Percentiles rank a stretch among this genome's conserved stretches.
phyloP scores from a whole-genome alignment of 2,113 vertebrate genomes.

The Regulus satrapa region DNA sequence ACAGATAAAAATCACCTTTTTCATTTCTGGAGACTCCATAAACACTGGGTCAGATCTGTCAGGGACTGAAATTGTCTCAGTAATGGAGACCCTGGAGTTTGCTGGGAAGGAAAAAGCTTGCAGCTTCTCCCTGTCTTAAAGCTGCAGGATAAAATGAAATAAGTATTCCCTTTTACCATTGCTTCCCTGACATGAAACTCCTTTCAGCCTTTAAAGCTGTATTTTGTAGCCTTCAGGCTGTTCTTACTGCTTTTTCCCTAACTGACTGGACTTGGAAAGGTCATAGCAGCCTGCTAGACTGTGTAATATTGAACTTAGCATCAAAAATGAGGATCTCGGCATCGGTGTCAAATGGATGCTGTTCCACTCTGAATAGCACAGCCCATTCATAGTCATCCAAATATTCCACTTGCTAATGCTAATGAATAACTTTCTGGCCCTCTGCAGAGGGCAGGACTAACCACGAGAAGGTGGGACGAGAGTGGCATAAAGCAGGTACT shows the following conservation, averaged over 20 bases:
- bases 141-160: not conserved
- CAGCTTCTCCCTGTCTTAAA: not conserved
- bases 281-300: not conserved
- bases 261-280: not conserved
- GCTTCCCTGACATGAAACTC: not conserved
- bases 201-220: not conserved
- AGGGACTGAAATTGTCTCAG: not conserved
- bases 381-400: slow-evolving; percentile 52
- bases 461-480: not conserved
- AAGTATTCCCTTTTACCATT: not conserved
- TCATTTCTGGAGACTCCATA: not conserved
- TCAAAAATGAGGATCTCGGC: slow-evolving; percentile 19
- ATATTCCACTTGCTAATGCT: slow-evolving; percentile 13
- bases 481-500: slow-evolving; percentile 8
- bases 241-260: not conserved
- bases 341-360: slow-evolving; percentile 26
- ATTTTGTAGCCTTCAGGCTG: not conserved
- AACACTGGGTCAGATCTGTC: not conserved
- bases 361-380: slow-evolving; percentile 10
- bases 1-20: slow-evolving; percentile 16
- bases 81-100: not conserved
- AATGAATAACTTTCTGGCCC: slow-evolving; percentile 22
- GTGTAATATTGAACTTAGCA: slow-evolving; percentile 51
- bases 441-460: not conserved
- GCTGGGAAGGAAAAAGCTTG: not conserved